Percentiles rank a stretch among this genome's conserved stretches.
Conservation (phyloP, 2,888 invertebrate genomes). For the Hymenopus coronatus region DNA sequence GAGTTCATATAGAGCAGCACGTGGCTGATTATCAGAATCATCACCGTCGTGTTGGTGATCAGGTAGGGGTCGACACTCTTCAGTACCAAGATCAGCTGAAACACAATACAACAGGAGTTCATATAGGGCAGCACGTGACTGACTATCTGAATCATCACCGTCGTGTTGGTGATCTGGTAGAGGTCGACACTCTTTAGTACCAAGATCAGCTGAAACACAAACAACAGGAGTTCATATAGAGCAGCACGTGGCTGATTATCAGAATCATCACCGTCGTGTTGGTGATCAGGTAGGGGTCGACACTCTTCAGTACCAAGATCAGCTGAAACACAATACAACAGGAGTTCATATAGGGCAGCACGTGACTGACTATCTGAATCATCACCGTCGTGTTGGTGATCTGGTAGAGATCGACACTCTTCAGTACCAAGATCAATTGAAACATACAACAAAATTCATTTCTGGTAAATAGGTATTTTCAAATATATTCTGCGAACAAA, state of each 20-base stretch:
- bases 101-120: slow-evolving; percentile 68
- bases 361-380: slow-evolving; percentile 74
- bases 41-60: slow-evolving; percentile 64
- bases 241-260: slow-evolving; percentile 75
- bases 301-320: slow-evolving; percentile 72
- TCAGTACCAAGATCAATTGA: slow-evolving; percentile 78
- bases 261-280: slow-evolving; percentile 68
- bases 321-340: slow-evolving; percentile 57
- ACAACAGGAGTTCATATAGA: slow-evolving; percentile 77
- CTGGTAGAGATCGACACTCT: slow-evolving; percentile 69
- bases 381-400: slow-evolving; percentile 66
- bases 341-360: slow-evolving; percentile 88
- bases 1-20: slow-evolving; percentile 90
- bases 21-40: slow-evolving; percentile 74
- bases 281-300: slow-evolving; percentile 68
- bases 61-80: slow-evolving; percentile 72
- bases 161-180: slow-evolving; percentile 65
- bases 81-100: slow-evolving; percentile 75
- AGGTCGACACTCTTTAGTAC: slow-evolving; percentile 70
- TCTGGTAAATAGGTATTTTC: too few relatives aligned
- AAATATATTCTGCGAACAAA: too few relatives aligned
- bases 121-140: slow-evolving; percentile 84
- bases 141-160: slow-evolving; percentile 73
- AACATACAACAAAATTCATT: too few relatives aligned
- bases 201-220: slow-evolving; percentile 66